Conservation (phyloP, 1,140 invertebrate genomes). For the Meloidogyne chitwoodi region DNA sequence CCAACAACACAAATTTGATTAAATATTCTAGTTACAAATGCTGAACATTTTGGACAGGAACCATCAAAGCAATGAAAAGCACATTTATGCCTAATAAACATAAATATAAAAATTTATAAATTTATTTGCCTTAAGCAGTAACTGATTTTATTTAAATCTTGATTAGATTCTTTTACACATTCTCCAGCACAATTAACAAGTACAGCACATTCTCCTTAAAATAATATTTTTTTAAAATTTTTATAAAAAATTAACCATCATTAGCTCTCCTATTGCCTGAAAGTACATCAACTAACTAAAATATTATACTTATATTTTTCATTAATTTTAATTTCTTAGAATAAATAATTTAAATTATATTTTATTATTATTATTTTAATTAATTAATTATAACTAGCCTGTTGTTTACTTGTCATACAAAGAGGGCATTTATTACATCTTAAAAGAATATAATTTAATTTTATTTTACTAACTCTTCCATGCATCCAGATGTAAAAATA, state of each 20-base stretch:
- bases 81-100: conserved; percentile 33
- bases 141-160: conserved; percentile 47
- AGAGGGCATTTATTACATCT: conserved; percentile 40
- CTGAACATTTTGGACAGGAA: conserved; percentile 49
- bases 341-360: too few species aligned
- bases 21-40: conserved; percentile 50
- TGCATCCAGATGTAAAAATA: conserved; percentile 52
- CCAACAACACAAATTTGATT: conserved; percentile 51
- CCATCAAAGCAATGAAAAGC: conserved; percentile 54
- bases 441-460: not conserved
- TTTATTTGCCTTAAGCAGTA: conserved; percentile 34
- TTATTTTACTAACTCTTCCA: conserved; percentile 43
- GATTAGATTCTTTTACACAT: conserved; percentile 41
- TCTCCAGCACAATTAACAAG: conserved; percentile 48
- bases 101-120: not conserved
- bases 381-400: conserved; percentile 9
- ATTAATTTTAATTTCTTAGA: too few species aligned
- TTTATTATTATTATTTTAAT: too few species aligned
- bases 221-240: not conserved
- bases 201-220: conserved; percentile 43
- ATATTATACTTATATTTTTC: not conserved
- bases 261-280: conserved; percentile 34
- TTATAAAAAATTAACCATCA: conserved; percentile 16
- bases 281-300: conserved; percentile 45
- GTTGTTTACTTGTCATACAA: conserved; percentile 47